Conservation (phyloP, 2,113 vertebrate species). For the Solea solea region DNA sequence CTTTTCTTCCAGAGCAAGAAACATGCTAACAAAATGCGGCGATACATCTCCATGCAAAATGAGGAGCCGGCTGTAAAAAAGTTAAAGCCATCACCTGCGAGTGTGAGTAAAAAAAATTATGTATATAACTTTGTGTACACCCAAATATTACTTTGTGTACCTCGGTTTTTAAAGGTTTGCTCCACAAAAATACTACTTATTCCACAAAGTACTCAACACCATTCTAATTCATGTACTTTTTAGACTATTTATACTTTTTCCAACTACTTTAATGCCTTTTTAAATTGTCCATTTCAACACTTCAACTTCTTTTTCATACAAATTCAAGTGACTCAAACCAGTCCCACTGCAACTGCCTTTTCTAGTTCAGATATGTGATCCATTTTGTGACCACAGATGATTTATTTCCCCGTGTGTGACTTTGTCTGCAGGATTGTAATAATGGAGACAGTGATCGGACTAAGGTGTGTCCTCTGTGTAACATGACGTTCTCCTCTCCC, state of each 20-base stretch:
- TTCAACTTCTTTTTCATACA: too few species aligned
- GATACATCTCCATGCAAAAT: constrained; percentile 87
- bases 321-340: too few species aligned
- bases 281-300: too few species aligned
- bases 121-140: not conserved
- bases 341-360: too few species aligned
- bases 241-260: too few species aligned
- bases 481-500: constrained; percentile 94
- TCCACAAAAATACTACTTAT: too few species aligned
- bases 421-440: constrained; percentile 77
- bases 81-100: constrained; percentile 63
- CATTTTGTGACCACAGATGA: not conserved
- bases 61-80: constrained; percentile 77
- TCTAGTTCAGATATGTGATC: not conserved
- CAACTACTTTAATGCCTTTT: too few species aligned
- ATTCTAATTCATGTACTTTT: too few species aligned
- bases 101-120: constrained; percentile 54
- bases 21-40: constrained; percentile 94
- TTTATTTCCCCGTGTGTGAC: not conserved
- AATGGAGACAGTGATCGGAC: constrained; percentile 86
- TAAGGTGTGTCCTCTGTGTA: constrained; percentile 92
- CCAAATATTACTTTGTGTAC: too few species aligned
- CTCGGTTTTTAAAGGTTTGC: too few species aligned
- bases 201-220: too few species aligned
- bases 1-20: constrained; percentile 90